Conservation (phyloP, 1,140 invertebrate genomes). For the Drosophila ambigua region DNA sequence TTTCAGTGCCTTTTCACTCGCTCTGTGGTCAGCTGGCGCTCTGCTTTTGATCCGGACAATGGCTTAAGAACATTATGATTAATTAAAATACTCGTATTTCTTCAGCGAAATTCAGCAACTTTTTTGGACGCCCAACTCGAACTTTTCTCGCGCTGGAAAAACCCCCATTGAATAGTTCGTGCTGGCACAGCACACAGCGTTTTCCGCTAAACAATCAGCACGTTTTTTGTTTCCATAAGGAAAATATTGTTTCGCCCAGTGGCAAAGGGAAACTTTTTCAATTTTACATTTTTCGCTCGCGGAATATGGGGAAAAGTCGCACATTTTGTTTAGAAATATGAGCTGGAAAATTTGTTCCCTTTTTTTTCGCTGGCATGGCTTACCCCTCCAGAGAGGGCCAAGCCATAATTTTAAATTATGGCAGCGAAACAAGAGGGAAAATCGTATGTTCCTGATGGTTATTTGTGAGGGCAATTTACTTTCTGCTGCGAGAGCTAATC, state of each 20-base stretch:
- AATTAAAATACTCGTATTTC: slow-evolving; percentile 22
- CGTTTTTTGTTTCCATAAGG: slow-evolving; percentile 18
- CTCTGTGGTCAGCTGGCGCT: slow-evolving; percentile 4
- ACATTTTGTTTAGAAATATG: slow-evolving; percentile 18
- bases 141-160: slow-evolving; percentile 10
- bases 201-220: slow-evolving; percentile 1
- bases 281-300: slow-evolving; percentile 26
- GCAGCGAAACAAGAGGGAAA: neutral
- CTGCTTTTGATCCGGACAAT: slow-evolving; percentile 10
- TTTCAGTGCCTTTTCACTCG: slow-evolving; percentile 15
- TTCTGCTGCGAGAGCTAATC: neutral
- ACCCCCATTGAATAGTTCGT: slow-evolving; percentile 30
- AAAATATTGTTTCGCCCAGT: slow-evolving; percentile 29
- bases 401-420: slow-evolving; percentile 9
- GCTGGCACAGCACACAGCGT: neutral
- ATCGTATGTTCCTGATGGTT: neutral
- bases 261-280: slow-evolving; percentile 34
- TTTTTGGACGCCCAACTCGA: slow-evolving; percentile 14
- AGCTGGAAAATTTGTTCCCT: neutral
- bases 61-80: slow-evolving; percentile 41
- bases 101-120: slow-evolving; percentile 1
- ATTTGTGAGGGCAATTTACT: neutral
- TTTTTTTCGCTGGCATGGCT: neutral
- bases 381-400: neutral
- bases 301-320: neutral